Base-by-base conservation (phyloP, 2,113 vertebrate genomes). In the Shinisaurus crocodilurus region DNA sequence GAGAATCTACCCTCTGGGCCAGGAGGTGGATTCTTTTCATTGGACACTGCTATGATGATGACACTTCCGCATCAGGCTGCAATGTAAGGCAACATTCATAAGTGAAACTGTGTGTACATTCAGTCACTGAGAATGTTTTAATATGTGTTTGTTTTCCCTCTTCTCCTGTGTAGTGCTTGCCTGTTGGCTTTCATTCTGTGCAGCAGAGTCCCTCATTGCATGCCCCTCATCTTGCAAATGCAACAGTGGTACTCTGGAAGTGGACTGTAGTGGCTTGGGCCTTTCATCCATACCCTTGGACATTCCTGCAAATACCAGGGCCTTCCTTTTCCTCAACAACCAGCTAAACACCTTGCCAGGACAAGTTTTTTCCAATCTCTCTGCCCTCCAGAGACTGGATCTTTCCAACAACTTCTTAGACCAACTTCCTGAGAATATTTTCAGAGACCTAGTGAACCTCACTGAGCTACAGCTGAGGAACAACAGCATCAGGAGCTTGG, bases 401-500 rank as follows among this genome's bases (percentile, higher is more conserved):
- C 97, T 99, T 88, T 99, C 99, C 88, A 99, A 99, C 96, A 99
- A 99, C 97, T 99, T 99, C 96, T 96, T 99, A 94, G 98, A 99
- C 95, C 98, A 98, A 96, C 97, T 99, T 74, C 99, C 99, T 8
- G 94, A 98, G 29, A 97, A 98, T 72, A 94, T 99, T 91, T 99
- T 99, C 92, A 96, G 96, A 1, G 98, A 99, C 93, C 97, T 99
- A 97, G 96, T 96, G 34, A 99, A 99, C 95, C 97, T 99, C 92
- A 99, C 98, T 0, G 98, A 98, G 95, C 97, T 99, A 50, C 98
- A 97, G 92, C 97, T 99, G 89, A 98, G 98, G 93, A 99, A 99
- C 92, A 99, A 99, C 97, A 99, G 99, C 91, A 98, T 99, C 86
- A 98, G 98, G 83, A 97, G 96, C 92, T 97, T 99, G 97, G 98